Conservation (phyloP, 2,797 vertebrate species). For the Channa striata region DNA sequence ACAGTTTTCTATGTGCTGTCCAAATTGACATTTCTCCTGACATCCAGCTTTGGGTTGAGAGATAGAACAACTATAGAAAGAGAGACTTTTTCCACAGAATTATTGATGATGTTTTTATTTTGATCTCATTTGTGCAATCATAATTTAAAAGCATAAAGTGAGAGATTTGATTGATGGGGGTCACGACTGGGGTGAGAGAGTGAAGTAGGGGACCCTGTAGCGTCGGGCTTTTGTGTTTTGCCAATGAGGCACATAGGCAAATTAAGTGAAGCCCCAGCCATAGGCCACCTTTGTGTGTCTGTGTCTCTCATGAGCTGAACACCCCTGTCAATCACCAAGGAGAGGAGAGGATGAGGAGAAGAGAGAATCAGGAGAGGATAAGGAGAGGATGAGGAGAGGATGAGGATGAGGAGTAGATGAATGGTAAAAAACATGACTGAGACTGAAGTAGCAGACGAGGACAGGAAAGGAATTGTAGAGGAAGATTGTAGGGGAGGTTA, state of each 20-base stretch:
- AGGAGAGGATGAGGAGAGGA: slow-evolving; percentile 2
- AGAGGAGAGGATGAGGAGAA: background rate
- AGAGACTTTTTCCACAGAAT: slow-evolving; percentile 13
- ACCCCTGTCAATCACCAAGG: slow-evolving; percentile 42
- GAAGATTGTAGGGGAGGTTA: slow-evolving; percentile 28
- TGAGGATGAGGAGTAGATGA: background rate
- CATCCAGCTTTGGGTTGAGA: slow-evolving; percentile 10
- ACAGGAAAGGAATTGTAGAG: slow-evolving; percentile 21
- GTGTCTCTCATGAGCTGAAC: slow-evolving; percentile 43
- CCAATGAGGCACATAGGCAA: slow-evolving; percentile 64
- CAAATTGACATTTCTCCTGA: slow-evolving; percentile 7
- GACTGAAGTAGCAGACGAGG: slow-evolving; percentile 25
- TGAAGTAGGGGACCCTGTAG: slow-evolving; percentile 59
- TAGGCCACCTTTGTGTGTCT: slow-evolving; percentile 63
- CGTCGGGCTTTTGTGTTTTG: slow-evolving; percentile 66
- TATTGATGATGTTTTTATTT: slow-evolving; percentile 28
- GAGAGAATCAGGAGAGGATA: slow-evolving; percentile 11
- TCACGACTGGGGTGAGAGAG: slow-evolving; percentile 52
- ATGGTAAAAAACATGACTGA: slow-evolving; percentile 10
- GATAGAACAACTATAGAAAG: background rate
- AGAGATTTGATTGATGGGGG: slow-evolving; percentile 65
- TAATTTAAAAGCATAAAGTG: slow-evolving; percentile 45
- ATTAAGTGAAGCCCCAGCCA: slow-evolving; percentile 69
- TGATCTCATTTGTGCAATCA: slow-evolving; percentile 20
- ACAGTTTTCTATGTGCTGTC: slow-evolving; percentile 4